Evolutionary conservation across 64 coral and sea anemone genomes (phyloP), one percentile per base, ranked within the genome.

Genomic region (Porites lutea): DNA sequence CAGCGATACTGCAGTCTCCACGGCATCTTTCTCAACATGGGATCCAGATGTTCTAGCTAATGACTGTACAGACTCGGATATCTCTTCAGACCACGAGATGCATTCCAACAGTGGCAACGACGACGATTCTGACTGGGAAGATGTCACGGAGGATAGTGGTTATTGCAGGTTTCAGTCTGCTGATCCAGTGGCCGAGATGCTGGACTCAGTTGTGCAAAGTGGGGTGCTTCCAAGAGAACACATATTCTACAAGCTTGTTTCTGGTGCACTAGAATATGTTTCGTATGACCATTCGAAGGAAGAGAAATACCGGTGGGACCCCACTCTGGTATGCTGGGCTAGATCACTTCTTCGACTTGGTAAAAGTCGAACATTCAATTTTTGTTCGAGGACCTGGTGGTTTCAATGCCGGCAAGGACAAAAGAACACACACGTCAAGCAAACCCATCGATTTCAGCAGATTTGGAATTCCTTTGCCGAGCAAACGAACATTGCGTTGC

Each of bases 291-390:
- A 92, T 83, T 83, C 90, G 65, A 54, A 47, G 53, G 90, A 80
- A 92, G 90, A 85, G 71, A 92, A 92, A 85, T 92, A 91, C 79
- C 54, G 85, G 71, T 86, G 80, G 90, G 71, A 86, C 84, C 90
- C 90, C 75, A 92, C 90, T 75, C 16, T 92, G 16, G 90, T 92
- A 14, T 54, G 68, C 85, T 92, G 79, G 90, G 69, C 90, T 10
- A 85, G 80, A 92, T 85, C 79, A 57, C 79, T 92, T 92, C 90
- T 92, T 85, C 78, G 90, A 85, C 90, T 92, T n/a, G 80, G 90
- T 65, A 92, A 48, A 23, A 92, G 90, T 59, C 65, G 71, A 83
- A 83, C 90, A 5, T 92, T 83, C 68, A 92, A 92, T 60, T 92
- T 92, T 92, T 43, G n/a, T 92, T 13, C 80, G 90, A 65, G 90